Evolutionary conservation across 2,888 invertebrate species (phyloP), one percentile per base, ranked within the genome.

Genomic region (Dynastes grantii): DNA sequence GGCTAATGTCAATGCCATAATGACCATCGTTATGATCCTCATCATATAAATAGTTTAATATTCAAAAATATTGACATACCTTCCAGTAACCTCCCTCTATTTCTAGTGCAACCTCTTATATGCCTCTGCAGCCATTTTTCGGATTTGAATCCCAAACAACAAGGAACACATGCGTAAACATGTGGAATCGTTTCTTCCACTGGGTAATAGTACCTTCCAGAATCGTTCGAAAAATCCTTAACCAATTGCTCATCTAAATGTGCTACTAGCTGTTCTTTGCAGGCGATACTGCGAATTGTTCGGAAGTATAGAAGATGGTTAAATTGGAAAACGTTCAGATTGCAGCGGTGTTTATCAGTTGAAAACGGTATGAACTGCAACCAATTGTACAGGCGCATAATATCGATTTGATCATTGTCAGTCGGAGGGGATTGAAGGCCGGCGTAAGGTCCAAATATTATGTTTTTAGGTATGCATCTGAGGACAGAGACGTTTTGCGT

Each of bases 391-490:
- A 55, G n/a, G 22, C n/a, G 55, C 16, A n/a, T 55, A n/a, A 0
- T 55, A 16, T 55, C 55, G 22, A 16, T 2, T 55, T 55, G 16
- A 5, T 13, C n/a, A 3, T 55, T 55, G n/a, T 8, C n/a, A n/a
- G 11, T 22, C 8, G n/a, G 55, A 2, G n/a, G 6, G 1, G 55
- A 22, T 16, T 55, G 5, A n/a, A 55, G 22, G n/a, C 55, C 55
- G 3, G 16, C 22, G 55, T 55, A 55, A n/a, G 55, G 55, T 2
- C 55, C 55, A n/a, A 55, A 55, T 55, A 55, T 6, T n/a, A 55
- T 55, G n/a, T 55, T n/a, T n/a, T 13, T n/a, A n/a, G 55, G 55
- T 55, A 55, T 22, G n/a, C 55, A 55, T 55, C 16, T 55, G 6
- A 22, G 22, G n/a, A 22, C 55, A 5, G n/a, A 55, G n/a, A 55